phyloP scores from a whole-genome alignment of 2,113 vertebrate species.

The Prinia subflava region DNA sequence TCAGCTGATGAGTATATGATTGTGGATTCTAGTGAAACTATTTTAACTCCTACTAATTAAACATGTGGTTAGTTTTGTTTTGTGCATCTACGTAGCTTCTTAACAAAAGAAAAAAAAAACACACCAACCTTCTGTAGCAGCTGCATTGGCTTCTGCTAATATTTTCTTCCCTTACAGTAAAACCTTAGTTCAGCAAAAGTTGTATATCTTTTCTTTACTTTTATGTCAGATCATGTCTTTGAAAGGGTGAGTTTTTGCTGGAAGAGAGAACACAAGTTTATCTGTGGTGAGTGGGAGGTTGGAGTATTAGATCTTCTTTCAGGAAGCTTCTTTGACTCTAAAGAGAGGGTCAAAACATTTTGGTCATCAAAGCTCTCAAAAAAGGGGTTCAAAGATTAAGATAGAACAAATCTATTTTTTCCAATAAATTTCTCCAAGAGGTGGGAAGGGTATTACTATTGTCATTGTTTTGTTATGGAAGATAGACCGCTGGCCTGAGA shows the following conservation, averaged over 20 bases:
- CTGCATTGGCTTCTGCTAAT: conserved; percentile 16
- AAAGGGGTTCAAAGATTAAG: not conserved
- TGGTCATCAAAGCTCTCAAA: not conserved
- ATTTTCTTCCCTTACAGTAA: not conserved
- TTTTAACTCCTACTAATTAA: not conserved
- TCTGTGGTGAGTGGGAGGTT: not conserved
- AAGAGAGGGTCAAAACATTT: not conserved
- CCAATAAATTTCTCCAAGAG: not conserved
- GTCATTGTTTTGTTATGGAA: not conserved
- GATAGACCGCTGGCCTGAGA: not conserved
- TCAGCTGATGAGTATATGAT: not conserved
- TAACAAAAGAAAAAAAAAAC: not conserved
- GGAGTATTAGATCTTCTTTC: not conserved
- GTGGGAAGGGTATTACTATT: not conserved
- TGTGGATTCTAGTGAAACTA: not conserved
- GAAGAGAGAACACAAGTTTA: not conserved
- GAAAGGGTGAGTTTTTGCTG: not conserved
- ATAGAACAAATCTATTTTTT: not conserved
- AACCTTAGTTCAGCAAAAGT: not conserved
- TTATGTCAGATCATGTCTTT: not conserved
- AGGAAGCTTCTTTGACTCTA: not conserved
- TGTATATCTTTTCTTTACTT: not conserved
- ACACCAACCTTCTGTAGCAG: not conserved
- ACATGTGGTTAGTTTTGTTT: conserved; percentile 12
- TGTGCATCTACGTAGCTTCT: not conserved